These are phyloP conservation scores for Eumeta japonica DNA, from an alignment of 1,140 invertebrate species.

Conservation along the genomic window DNA sequence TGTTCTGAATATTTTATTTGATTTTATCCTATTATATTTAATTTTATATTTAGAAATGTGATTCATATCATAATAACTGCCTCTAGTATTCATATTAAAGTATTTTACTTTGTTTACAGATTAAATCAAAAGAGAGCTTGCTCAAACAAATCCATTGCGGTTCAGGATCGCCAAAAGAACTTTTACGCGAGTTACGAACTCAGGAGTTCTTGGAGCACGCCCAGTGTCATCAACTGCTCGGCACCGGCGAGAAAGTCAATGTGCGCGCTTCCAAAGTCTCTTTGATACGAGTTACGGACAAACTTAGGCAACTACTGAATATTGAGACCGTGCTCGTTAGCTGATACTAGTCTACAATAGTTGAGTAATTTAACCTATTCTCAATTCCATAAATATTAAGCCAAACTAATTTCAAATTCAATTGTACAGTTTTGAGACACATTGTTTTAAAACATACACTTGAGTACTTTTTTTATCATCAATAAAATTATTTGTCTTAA, in stretches of 20 bases:
- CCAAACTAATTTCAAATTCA: not conserved
- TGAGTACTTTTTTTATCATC: no score
- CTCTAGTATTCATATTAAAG: no score
- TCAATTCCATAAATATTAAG: not conserved
- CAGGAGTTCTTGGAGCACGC: slow-evolving; percentile 77
- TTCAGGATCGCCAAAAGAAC: slow-evolving; percentile 58
- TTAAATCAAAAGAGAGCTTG: slow-evolving; percentile 71
- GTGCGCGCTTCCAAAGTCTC: slow-evolving; percentile 75
- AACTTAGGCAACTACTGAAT: slow-evolving; percentile 68
- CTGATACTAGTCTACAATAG: slow-evolving; percentile 42
- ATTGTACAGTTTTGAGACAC: not conserved
- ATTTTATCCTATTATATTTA: no score
- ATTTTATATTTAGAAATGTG: no score
- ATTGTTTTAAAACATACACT: not conserved
- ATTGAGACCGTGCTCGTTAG: slow-evolving; percentile 66
- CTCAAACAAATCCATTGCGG: slow-evolving; percentile 64
- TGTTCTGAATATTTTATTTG: no score
- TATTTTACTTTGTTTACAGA: slow-evolving; percentile 44
- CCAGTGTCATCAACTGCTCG: slow-evolving; percentile 73
- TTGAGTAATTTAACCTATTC: not conserved
- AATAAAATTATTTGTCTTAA: not conserved
- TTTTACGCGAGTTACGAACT: slow-evolving; percentile 72
- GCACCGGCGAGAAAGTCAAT: slow-evolving; percentile 75
- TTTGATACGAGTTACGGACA: slow-evolving; percentile 79
- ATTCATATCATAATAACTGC: no score